These are phyloP conservation scores for Nephrocerus scutellatus DNA, from an alignment of 2,888 invertebrate genomes.

Conservation along the genomic window DNA sequence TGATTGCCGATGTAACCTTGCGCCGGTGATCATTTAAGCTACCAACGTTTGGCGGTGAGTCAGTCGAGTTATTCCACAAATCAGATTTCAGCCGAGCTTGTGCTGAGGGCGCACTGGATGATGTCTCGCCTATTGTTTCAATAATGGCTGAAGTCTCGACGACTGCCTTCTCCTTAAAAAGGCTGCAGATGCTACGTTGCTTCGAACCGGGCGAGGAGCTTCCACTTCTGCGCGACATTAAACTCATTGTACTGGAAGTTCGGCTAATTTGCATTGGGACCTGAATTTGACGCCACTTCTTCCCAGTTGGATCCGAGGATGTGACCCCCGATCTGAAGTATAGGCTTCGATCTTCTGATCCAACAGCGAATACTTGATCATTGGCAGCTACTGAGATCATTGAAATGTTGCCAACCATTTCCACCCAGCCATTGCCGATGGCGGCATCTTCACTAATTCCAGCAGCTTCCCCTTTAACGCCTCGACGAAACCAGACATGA, in stretches of 20 bases:
- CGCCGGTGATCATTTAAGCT: constrained; percentile 43
- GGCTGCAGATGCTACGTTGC: constrained; percentile 63
- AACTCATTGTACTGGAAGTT: constrained; percentile 72
- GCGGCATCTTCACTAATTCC: constrained; percentile 70
- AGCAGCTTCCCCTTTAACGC: constrained; percentile 61
- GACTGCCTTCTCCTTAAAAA: constrained; percentile 45
- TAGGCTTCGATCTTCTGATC: constrained; percentile 70
- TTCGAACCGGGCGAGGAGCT: constrained; percentile 54
- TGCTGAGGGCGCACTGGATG: constrained; percentile 49
- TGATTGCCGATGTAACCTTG: constrained; percentile 32
- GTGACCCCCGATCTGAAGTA: constrained; percentile 75
- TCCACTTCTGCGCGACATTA: constrained; percentile 51
- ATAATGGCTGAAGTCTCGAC: constrained; percentile 45
- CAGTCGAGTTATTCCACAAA: constrained; percentile 39
- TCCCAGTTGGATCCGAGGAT: constrained; percentile 71
- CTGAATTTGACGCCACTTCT: constrained; percentile 75
- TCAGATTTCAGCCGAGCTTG: constrained; percentile 40
- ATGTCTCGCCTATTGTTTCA: constrained; percentile 56
- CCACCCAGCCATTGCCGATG: constrained; percentile 79
- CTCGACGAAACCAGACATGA: constrained; percentile 80
- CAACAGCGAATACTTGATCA: constrained; percentile 85
- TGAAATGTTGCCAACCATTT: constrained; percentile 80
- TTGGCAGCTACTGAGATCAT: constrained; percentile 77
- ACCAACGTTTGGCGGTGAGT: constrained; percentile 44
- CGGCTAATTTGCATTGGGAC: constrained; percentile 76